Base-by-base conservation (phyloP, 1,140 invertebrate species). In the Diabrotica virgifera region DNA sequence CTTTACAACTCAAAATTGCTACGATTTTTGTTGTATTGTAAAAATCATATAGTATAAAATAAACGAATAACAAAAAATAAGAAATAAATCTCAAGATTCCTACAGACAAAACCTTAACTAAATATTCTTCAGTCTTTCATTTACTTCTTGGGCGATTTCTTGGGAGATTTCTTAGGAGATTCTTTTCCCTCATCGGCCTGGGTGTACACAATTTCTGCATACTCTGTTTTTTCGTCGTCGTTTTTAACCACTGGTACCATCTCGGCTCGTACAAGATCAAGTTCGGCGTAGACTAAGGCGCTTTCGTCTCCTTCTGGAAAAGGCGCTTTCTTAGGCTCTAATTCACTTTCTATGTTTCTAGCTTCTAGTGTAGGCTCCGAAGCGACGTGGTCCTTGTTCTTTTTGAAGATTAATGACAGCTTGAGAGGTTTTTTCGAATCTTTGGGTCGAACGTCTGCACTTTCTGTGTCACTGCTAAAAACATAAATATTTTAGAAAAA, bases 151-250 rank as follows among this genome's bases (percentile, higher is more conserved):
- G 56, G 35, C 5, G 35, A 50, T 13, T 64, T 40, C 10, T 50
- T 14, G 9, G 35, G 55, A 5, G n/a, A 52, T 13, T 56, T 62
- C 13, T 10, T 64, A 14, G 9, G 53, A 10, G 53, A 36, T 52
- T 52, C 63, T 36, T 5, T 36, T 46, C 58, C 63, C 40, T 70
- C 62, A 54, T 70, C 63, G 35, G 54, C 62, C 3, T 71, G 74
- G 5, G 74, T 78, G 66, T 84, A 84, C n/a, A 84, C 80, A 67
- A 84, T 84, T 77, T 86, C 85, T n/a, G 85, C 85, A 69, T 86
- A 86, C 71, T 86, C 85, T 6, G 84, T 86, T 68, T 84, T 85
- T 10, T 83, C 82, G 66, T 80, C 79, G 38, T 78, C 77, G 55
- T 68, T 78, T 69, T 79, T 82, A 51, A 78, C 75, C 36, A 77